A percentile compares a stretch with the other conserved stretches of the same genome.
Conservation (phyloP, 2,797 vertebrate genomes). For the Tapera naevia region DNA sequence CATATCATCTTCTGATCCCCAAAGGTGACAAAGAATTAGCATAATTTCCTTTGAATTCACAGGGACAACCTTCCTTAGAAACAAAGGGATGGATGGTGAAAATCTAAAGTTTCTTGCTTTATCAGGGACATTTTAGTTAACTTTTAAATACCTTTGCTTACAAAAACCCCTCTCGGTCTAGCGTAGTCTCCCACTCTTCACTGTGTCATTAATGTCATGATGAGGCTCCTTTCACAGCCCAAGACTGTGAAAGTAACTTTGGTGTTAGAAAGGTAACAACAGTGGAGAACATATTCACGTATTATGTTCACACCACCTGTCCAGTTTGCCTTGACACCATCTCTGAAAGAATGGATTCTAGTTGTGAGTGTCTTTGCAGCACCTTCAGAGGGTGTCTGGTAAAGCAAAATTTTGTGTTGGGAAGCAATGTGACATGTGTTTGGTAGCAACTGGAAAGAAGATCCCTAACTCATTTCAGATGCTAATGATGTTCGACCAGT, state of each 20-base stretch:
- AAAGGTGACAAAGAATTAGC: constrained; percentile 7
- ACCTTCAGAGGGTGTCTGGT: rapidly evolving
- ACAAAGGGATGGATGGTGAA: background rate
- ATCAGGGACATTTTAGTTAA: constrained; percentile 2
- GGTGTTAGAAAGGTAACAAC: background rate
- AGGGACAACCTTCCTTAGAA: background rate
- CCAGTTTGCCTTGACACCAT: background rate
- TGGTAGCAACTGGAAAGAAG: background rate
- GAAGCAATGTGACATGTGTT: background rate
- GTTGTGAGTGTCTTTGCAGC: background rate
- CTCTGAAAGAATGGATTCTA: background rate
- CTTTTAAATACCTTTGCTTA: background rate
- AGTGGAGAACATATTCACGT: background rate
- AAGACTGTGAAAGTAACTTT: background rate
- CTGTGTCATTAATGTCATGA: background rate
- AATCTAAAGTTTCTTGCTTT: background rate
- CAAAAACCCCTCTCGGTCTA: background rate
- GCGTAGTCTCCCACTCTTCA: background rate
- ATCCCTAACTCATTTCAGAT: background rate
- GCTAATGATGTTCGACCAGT: background rate
- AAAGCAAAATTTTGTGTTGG: background rate
- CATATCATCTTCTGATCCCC: constrained; percentile 22
- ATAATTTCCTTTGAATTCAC: background rate
- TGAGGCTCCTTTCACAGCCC: background rate
- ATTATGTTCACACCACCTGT: background rate